A percentile compares a stretch with the other conserved stretches of the same genome.
phyloP scores from a whole-genome alignment of 2,888 invertebrate genomes.

The Meteorus colon region DNA sequence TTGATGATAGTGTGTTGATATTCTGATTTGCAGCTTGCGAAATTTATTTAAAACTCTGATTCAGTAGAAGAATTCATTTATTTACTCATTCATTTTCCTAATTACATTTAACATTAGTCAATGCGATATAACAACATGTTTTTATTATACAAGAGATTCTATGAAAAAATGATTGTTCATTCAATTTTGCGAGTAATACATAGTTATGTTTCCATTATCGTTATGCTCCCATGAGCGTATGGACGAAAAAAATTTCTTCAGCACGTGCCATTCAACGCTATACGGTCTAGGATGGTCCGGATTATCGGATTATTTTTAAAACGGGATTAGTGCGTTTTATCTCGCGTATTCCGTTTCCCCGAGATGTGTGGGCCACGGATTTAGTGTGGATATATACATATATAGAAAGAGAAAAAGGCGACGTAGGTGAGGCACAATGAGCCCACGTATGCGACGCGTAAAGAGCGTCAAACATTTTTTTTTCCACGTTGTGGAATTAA shows the following conservation, averaged over 20 bases:
- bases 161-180: conserved; percentile 23
- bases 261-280: conserved; percentile 5
- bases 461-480: conserved; percentile 21
- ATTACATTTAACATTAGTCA: conserved; percentile 9
- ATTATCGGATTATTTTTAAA: conserved; percentile 39
- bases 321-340: conserved; percentile 37
- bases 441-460: conserved; percentile 16
- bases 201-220: background rate
- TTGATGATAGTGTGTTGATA: background rate
- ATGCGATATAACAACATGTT: conserved; percentile 15
- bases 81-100: conserved; percentile 5
- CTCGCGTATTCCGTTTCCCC: conserved; percentile 21
- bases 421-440: conserved; percentile 13
- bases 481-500: background rate
- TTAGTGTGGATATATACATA: conserved; percentile 17
- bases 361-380: conserved; percentile 18
- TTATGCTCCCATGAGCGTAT: background rate
- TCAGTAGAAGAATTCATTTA: conserved; percentile 12
- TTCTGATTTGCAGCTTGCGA: background rate
- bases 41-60: background rate
- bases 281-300: conserved; percentile 27
- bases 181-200: conserved; percentile 14
- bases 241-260: background rate
- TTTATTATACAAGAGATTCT: conserved; percentile 7
- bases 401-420: conserved; percentile 27